Evolutionary conservation across 2,797 vertebrate species (phyloP).

Genomic region (Heliangelus exortis): DNA sequence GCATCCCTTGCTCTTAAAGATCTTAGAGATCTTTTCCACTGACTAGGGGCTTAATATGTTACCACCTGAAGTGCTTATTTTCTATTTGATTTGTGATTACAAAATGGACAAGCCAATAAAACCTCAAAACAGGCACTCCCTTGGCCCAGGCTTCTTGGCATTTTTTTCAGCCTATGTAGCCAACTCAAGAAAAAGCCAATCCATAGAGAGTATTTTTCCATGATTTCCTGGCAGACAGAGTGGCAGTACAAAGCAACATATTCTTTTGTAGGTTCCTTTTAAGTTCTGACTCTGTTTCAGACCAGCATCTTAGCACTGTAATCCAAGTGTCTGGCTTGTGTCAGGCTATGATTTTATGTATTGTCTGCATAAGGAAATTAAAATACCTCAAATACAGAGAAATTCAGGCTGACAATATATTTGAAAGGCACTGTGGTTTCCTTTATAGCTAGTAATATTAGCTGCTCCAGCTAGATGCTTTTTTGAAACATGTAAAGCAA

Average conservation of each 20-base stretch:
- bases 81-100: conserved; percentile 16
- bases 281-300: conserved; percentile 12
- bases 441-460: not conserved
- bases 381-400: conserved; percentile 27
- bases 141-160: not conserved
- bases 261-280: not conserved
- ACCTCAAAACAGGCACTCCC: not conserved
- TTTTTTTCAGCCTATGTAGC: not conserved
- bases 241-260: not conserved
- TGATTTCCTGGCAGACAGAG: not conserved
- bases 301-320: not conserved
- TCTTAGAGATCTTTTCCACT: not conserved
- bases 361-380: not conserved
- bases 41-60: not conserved
- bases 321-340: not conserved
- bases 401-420: not conserved
- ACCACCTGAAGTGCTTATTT: not conserved
- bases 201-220: not conserved
- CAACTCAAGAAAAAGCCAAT: not conserved
- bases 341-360: not conserved
- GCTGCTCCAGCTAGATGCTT: not conserved
- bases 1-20: not conserved
- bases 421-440: not conserved
- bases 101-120: not conserved
- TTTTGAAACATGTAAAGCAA: not conserved